Conservation (phyloP, 2,888 invertebrate genomes). For the Torymus auratus region DNA sequence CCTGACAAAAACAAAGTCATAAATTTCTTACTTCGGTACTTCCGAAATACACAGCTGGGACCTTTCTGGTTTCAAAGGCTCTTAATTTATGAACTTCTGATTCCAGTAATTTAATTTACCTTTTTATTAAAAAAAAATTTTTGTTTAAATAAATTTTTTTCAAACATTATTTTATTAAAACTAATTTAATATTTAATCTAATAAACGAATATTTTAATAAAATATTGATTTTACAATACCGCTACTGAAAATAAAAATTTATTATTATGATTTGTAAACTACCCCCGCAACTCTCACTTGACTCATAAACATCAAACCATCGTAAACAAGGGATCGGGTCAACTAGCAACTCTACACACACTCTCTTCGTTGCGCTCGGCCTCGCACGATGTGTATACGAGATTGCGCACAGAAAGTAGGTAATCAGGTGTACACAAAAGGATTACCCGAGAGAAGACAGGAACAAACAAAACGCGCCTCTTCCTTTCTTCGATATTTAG, state of each 20-base stretch:
- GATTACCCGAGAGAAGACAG: too few species aligned
- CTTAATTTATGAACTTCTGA: too few species aligned
- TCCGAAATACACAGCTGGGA: not conserved
- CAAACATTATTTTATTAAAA: too few species aligned
- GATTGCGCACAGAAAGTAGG: conserved; percentile 17
- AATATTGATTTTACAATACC: too few species aligned
- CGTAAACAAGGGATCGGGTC: conserved; percentile 12
- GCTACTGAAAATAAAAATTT: too few species aligned
- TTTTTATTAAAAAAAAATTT: too few species aligned
- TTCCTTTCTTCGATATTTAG: not conserved
- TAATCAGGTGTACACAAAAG: conserved; percentile 25
- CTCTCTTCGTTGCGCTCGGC: too few species aligned
- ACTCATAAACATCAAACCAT: conserved; percentile 28
- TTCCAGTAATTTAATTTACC: too few species aligned
- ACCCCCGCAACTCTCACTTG: not conserved
- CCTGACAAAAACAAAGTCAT: conserved; percentile 28
- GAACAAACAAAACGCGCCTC: conserved; percentile 16
- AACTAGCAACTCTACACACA: not conserved
- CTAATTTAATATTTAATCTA: too few species aligned
- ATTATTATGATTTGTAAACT: not conserved
- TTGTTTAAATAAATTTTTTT: too few species aligned
- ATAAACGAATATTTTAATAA: too few species aligned
- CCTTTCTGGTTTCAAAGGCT: not conserved
- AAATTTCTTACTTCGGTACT: conserved; percentile 20
- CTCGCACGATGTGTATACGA: conserved; percentile 14